Conservation (phyloP, 2,113 vertebrate genomes). For the Paramormyrops kingsleyae region DNA sequence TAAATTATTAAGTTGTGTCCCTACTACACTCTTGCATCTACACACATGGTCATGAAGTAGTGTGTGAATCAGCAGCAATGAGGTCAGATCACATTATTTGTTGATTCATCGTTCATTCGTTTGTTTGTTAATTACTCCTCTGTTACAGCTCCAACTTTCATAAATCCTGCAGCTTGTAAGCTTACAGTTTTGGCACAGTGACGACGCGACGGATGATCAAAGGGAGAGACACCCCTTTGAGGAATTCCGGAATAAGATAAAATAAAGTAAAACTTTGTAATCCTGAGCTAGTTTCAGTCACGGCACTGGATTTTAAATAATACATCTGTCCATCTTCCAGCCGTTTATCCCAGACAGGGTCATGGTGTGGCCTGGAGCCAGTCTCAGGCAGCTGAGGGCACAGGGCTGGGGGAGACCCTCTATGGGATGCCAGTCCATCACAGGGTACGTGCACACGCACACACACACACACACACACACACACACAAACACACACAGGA, state of each 20-base stretch:
- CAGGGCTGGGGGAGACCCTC: background rate
- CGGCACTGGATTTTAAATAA: background rate
- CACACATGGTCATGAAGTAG: background rate
- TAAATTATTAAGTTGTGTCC: background rate
- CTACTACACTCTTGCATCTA: background rate
- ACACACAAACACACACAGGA: background rate
- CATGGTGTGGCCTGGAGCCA: background rate
- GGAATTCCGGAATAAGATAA: background rate
- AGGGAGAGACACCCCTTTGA: background rate
- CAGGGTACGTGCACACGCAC: too few species aligned
- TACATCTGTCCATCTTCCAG: background rate
- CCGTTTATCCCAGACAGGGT: background rate
- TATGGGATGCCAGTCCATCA: background rate
- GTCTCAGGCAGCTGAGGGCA: background rate
- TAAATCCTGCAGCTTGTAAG: background rate
- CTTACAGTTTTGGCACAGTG: background rate
- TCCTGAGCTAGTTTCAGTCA: background rate
- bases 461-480: background rate
- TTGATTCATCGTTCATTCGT: background rate
- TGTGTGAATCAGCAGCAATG: slow-evolving; percentile 18
- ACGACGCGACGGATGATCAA: background rate
- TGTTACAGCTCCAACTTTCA: background rate
- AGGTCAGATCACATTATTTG: background rate
- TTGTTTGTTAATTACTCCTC: background rate
- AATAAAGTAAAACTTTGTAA: background rate